Base-by-base conservation (phyloP, 1,140 invertebrate species). In the Atta cephalotes region DNA sequence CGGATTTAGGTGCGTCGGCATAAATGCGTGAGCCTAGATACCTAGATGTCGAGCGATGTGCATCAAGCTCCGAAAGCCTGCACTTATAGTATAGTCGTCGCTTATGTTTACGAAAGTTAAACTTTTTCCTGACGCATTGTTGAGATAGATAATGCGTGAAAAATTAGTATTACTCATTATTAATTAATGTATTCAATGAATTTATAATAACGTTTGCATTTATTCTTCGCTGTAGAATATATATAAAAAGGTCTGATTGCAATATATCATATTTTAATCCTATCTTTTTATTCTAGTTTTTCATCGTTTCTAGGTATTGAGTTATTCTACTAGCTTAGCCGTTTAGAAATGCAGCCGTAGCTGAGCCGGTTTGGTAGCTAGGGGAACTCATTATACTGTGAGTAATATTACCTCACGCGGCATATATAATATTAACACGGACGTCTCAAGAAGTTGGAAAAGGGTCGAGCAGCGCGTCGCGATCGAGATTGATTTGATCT, bases 1-100 rank as follows among this genome's bases (percentile, higher is more conserved):
- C 87, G 93, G 92, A 92, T 93, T 94, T 93, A 80, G 80, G 71
- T 81, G 31, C 63, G 35, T 25, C 49, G 28, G 63, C 80, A 74
- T 35, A 63, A 74, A 84, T 39, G 53, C 53, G 56, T 86, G 63
- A 10, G 35, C 18, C 39, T 53, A 53, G 39, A 53, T 65, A 21
- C 39, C 35, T 45, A 60, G 31, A 28, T 65, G 49, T n/a, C 9
- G 70, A 62, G 3, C 45, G 70, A 62, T 74, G 49, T 39, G 56
- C 53, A 39, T 62, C 56, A 14, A 72, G 35, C 35, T 72, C 16
- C 21, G 3, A 31, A 84, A 39, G 14, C 3, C 12, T 62, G 25
- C 39, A 51, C 25, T 79, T 49, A 21, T 6, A 25, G 25, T 25
- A 58, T 12, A 58, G n/a, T 25, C 14, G 28, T 56, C 21, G 45